Conservation (phyloP, 2,113 vertebrate genomes). For the Strigops habroptila region DNA sequence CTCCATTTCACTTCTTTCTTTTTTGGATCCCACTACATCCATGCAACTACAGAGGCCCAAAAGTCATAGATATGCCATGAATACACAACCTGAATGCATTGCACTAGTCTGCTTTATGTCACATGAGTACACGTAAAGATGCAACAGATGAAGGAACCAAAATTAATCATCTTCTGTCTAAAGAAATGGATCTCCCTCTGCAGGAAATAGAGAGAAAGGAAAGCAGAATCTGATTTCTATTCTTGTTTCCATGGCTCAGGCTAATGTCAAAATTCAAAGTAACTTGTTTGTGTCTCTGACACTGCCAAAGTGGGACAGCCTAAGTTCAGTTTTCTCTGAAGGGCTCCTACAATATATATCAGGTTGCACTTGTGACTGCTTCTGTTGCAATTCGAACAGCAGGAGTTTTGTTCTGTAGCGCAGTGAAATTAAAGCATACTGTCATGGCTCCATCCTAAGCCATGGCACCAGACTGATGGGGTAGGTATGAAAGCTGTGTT, state of each 20-base stretch:
- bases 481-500: neutral
- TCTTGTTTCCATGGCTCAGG: neutral
- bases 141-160: neutral
- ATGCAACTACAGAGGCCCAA: neutral
- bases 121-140: neutral
- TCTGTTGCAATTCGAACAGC: neutral
- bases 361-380: neutral
- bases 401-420: neutral
- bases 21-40: neutral
- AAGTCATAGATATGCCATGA: neutral
- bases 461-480: neutral
- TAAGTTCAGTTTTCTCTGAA: neutral
- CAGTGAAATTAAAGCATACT: neutral
- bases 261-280: neutral
- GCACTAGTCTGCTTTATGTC: neutral
- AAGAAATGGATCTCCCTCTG: neutral
- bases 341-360: neutral
- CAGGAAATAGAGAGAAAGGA: neutral
- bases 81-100: neutral
- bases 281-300: neutral
- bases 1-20: neutral
- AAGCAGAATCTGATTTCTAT: neutral
- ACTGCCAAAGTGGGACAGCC: neutral
- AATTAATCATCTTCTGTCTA: neutral
- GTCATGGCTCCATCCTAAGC: neutral